These are phyloP conservation scores for Zapus hudsonius DNA, from an alignment of 2,113 vertebrate genomes.

Conservation along the genomic window DNA sequence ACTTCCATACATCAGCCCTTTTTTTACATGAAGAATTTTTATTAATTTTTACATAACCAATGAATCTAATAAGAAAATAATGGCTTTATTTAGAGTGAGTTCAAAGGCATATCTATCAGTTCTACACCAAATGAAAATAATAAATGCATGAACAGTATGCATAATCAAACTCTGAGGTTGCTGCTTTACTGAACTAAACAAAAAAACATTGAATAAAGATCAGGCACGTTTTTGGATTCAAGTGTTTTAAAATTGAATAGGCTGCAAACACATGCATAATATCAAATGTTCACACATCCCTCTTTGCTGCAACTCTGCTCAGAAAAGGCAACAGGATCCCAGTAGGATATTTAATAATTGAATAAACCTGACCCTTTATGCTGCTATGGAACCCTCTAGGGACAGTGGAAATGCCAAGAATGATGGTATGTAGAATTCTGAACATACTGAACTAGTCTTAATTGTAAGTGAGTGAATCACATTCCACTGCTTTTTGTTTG, in stretches of 20 bases:
- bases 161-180: conserved; percentile 17
- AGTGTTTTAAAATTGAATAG: conserved; percentile 60
- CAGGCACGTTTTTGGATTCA: conserved; percentile 1
- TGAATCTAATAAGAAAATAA: conserved; percentile 15
- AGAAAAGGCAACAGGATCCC: conserved; percentile 60
- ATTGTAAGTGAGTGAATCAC: conserved; percentile 71
- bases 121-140: conserved; percentile 28
- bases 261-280: conserved; percentile 66
- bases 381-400: conserved; percentile 30
- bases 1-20: not conserved
- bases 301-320: conserved; percentile 33
- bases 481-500: conserved; percentile 67
- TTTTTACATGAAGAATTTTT: not conserved
- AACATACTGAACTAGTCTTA: conserved; percentile 64
- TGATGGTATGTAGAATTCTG: conserved; percentile 52
- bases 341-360: conserved; percentile 70
- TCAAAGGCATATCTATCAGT: not conserved
- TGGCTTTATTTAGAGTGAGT: not conserved
- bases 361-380: conserved; percentile 47
- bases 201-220: conserved; percentile 61
- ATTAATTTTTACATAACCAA: conserved; percentile 36
- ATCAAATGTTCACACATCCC: conserved; percentile 37
- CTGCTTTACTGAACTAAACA: conserved; percentile 19
- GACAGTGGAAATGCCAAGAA: conserved; percentile 43
- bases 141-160: not conserved